Evolutionary conservation across 2,888 invertebrate species (phyloP), one percentile per base, ranked within the genome.

Genomic region (Nomada flava): DNA sequence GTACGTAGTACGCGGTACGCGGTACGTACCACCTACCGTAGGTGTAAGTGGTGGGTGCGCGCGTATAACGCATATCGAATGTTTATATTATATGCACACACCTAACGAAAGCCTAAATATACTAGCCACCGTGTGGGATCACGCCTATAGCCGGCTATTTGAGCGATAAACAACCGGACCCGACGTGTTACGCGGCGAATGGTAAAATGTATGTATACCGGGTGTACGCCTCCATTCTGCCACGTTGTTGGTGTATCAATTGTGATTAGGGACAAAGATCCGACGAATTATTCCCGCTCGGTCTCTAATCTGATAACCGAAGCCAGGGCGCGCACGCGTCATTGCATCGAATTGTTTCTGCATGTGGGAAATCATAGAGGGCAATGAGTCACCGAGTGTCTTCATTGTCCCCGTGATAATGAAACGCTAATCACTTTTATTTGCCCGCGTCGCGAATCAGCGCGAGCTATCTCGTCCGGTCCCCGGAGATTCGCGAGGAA

Each of bases 221-320:
- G 85, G 87, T 88, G 87, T 88, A 87, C 88, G 82, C 87, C 87
- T 88, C 87, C 86, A 87, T 88, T 87, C 82, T 86, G 82, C 79
- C 88, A 80, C 86, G 86, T 78, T 87, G 86, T 87, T 86, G 88
- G 86, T 88, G 88, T 88, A 88, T 88, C 88, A 88, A 88, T 88
- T 88, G 89, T 88, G 88, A 88, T 88, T 88, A 88, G 88, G 89
- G 88, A 88, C 88, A 88, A 88, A 88, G 88, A 88, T 88, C 89
- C 88, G 89, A 88, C 88, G 88, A 88, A 88, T 88, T 88, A 88
- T 88, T 88, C 88, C 82, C 89, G 88, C 79, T 82, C 85, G 86
- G 83, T 88, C 88, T 88, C 88, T 88, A 88, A 88, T 88, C 86
- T 87, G 88, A 88, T 88, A 88, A 85, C 87, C 88, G 85, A 78